Evolutionary conservation across 2,888 invertebrate species (phyloP).

Genomic region (Ditula angustiorana): DNA sequence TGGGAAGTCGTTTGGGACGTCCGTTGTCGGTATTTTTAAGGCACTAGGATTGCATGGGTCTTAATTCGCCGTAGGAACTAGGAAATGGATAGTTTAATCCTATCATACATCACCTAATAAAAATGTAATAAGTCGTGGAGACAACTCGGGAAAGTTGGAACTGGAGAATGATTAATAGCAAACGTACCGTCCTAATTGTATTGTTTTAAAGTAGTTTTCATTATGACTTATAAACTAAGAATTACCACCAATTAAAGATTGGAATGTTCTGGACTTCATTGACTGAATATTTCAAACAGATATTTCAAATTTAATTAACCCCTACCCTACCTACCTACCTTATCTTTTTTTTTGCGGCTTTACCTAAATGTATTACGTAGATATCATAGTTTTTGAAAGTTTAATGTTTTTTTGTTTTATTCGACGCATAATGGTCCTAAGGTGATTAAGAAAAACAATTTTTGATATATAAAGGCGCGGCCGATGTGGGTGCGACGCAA

Average conservation of each 20-base stretch:
- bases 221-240: too few relatives aligned
- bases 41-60: not conserved
- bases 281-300: too few relatives aligned
- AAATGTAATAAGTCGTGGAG: not conserved
- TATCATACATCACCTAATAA: constrained; percentile 7
- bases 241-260: too few relatives aligned
- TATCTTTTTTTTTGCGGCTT: too few relatives aligned
- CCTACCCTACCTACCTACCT: too few relatives aligned
- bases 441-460: constrained; percentile 17
- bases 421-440: not conserved
- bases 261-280: too few relatives aligned
- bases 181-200: too few relatives aligned
- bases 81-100: constrained; percentile 3
- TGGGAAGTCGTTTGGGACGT: constrained; percentile 29
- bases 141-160: not conserved
- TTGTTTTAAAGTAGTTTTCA: too few relatives aligned
- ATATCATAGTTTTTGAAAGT: too few relatives aligned
- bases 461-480: constrained; percentile 44
- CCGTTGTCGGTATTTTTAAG: not conserved
- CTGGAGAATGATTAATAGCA: too few relatives aligned
- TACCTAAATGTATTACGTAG: too few relatives aligned
- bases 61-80: not conserved
- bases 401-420: constrained; percentile 14
- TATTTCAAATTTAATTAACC: too few relatives aligned
- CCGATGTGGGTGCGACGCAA: constrained; percentile 61